These are phyloP conservation scores for Zophobas morio DNA, from an alignment of 1,140 invertebrate genomes.

Conservation along the genomic window DNA sequence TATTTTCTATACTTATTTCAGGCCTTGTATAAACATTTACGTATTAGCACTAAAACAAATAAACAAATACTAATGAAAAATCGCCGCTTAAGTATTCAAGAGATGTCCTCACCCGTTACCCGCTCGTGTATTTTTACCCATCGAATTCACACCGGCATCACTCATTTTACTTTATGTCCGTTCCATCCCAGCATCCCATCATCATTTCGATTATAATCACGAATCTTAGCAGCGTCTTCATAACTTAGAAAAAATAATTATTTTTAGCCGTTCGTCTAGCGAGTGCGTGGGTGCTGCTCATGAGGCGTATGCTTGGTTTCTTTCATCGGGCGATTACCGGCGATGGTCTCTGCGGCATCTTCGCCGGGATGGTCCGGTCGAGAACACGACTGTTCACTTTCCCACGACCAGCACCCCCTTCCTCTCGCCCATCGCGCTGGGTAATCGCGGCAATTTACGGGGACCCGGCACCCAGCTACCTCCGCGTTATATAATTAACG, in stretches of 20 bases:
- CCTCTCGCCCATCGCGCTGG: conserved; percentile 6
- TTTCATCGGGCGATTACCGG: not conserved
- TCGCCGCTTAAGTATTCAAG: not conserved
- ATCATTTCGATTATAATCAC: not conserved
- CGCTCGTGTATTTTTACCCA: not conserved
- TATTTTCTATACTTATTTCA: too few species aligned
- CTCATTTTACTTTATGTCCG: not conserved
- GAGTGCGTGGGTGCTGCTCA: conserved; percentile 5
- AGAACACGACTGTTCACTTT: conserved; percentile 39
- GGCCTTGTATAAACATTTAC: too few species aligned
- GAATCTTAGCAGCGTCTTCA: not conserved
- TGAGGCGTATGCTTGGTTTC: conserved; percentile 12
- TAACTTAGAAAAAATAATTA: conserved; percentile 11
- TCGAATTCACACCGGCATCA: not conserved
- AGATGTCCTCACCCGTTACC: not conserved
- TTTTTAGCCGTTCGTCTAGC: not conserved
- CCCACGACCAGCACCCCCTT: conserved; percentile 27
- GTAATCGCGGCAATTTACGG: conserved; percentile 27
- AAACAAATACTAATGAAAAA: too few species aligned
- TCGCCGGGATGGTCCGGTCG: conserved; percentile 20
- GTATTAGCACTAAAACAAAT: too few species aligned
- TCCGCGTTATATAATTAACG: conserved; percentile 29
- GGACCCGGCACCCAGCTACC: conserved; percentile 4
- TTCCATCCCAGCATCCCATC: not conserved
- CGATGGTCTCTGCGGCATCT: conserved; percentile 4